A percentile compares a stretch with the other conserved stretches of the same genome.
Evolutionary conservation across 92 coral and sea anemone genomes (phyloP).

Genomic region (Umimayanthus chanpuru): DNA sequence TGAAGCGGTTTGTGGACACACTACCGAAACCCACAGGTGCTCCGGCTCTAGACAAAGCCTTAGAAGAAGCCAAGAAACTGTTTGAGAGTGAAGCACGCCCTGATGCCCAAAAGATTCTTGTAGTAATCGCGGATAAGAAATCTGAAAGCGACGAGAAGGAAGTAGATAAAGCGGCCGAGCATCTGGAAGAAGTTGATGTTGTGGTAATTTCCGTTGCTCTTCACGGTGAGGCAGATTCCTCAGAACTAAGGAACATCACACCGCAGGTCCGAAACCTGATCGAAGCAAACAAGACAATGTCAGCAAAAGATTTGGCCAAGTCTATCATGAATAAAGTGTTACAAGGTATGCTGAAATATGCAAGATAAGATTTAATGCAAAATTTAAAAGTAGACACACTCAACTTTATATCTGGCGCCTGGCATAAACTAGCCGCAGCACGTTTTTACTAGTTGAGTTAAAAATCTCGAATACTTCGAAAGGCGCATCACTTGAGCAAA

Average conservation of each 20-base stretch:
- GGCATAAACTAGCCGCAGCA: too few relatives aligned
- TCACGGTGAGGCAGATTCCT: slow-evolving; percentile 63
- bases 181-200: slow-evolving; percentile 64
- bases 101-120: slow-evolving; percentile 73
- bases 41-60: slow-evolving; percentile 65
- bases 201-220: slow-evolving; percentile 82
- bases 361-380: too few relatives aligned
- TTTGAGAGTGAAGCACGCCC: slow-evolving; percentile 67
- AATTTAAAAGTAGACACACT: too few relatives aligned
- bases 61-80: slow-evolving; percentile 61
- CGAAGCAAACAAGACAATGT: slow-evolving; percentile 43
- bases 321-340: slow-evolving; percentile 62
- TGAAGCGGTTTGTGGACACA: slow-evolving; percentile 52
- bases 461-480: too few relatives aligned
- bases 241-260: slow-evolving; percentile 57
- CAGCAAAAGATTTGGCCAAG: slow-evolving; percentile 63
- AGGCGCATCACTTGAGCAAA: too few relatives aligned
- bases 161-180: slow-evolving; percentile 60
- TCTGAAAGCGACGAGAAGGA: slow-evolving; percentile 53
- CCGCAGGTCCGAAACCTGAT: slow-evolving; percentile 74
- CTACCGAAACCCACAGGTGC: slow-evolving; percentile 53
- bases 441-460: too few relatives aligned
- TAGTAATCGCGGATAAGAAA: slow-evolving; percentile 72
- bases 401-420: too few relatives aligned
- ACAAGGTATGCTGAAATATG: slow-evolving; percentile 48